Percentiles rank a stretch among this genome's conserved stretches.
Conservation (phyloP, 2,888 invertebrate species). For the Lottia scabra region DNA sequence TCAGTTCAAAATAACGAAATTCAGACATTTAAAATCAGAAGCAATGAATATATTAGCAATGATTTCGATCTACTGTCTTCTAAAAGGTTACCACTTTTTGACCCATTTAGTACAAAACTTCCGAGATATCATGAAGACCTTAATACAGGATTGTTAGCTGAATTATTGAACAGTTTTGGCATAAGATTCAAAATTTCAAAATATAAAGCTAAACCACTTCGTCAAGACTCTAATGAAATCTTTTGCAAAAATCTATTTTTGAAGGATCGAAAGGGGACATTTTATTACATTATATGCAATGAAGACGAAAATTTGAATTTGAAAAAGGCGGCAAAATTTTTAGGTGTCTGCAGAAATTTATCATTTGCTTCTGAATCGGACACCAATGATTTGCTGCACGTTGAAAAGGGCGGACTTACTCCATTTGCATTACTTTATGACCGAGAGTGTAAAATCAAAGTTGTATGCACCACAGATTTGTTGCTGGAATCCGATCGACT, state of each 20-base stretch:
- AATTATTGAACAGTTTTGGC: not conserved
- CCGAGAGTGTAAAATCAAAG: conserved; percentile 28
- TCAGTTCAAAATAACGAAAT: too few relatives aligned
- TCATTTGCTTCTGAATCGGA: conserved; percentile 47
- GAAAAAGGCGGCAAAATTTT: conserved; percentile 36
- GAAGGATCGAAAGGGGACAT: conserved; percentile 51
- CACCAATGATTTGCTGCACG: conserved; percentile 31
- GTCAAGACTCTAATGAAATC: conserved; percentile 26
- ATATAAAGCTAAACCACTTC: not conserved
- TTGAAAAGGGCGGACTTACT: conserved; percentile 43
- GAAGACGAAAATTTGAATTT: conserved; percentile 44
- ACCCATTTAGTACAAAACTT: too few relatives aligned
- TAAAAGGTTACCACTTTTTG: too few relatives aligned
- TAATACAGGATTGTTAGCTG: not conserved
- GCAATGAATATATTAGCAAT: too few relatives aligned
- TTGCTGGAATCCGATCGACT: conserved; percentile 26
- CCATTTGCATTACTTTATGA: conserved; percentile 43
- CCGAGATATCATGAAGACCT: too few relatives aligned
- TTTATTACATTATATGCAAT: conserved; percentile 42
- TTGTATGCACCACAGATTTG: conserved; percentile 36
- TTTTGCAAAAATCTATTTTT: conserved; percentile 56
- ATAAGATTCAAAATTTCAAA: not conserved
- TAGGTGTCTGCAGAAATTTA: conserved; percentile 49
- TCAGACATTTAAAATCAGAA: too few relatives aligned
- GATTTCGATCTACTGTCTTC: too few relatives aligned